phyloP scores from a whole-genome alignment of 2,888 invertebrate genomes.

The Bombyx huttoni region DNA sequence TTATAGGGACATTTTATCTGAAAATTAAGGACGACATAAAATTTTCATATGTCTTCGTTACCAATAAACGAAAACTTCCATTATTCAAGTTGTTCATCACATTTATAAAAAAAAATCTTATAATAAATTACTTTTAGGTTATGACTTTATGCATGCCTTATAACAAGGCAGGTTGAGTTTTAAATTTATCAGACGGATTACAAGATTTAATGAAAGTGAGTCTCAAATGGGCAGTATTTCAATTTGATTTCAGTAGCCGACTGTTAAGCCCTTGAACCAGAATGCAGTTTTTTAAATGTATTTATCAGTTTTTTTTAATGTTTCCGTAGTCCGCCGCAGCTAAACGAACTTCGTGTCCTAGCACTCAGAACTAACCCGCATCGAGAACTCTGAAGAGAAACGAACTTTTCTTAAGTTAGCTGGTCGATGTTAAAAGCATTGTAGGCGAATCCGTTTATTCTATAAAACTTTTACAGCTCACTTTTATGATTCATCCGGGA shows the following conservation, averaged over 20 bases:
- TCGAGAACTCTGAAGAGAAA: slow-evolving; percentile 14
- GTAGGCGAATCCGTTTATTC: slow-evolving; percentile 33
- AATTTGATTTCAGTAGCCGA: too few relatives aligned
- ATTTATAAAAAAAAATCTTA: too few relatives aligned
- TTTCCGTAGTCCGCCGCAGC: slow-evolving; percentile 1
- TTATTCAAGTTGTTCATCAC: slow-evolving; percentile 3
- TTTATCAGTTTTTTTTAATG: too few relatives aligned
- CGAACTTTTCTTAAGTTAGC: slow-evolving; percentile 25
- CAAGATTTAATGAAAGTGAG: too few relatives aligned
- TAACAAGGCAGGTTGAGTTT: too few relatives aligned
- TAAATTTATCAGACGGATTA: too few relatives aligned
- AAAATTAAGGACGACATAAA: slow-evolving; percentile 15
- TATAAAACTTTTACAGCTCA: slow-evolving; percentile 46
- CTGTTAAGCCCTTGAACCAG: too few relatives aligned
- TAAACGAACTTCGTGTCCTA: slow-evolving; percentile 8
- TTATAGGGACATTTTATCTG: slow-evolving; percentile 12
- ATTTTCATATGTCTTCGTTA: background rate
- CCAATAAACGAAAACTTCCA: background rate
- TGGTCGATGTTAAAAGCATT: slow-evolving; percentile 36
- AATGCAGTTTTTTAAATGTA: too few relatives aligned
- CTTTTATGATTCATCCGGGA: slow-evolving; percentile 32
- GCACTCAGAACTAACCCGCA: background rate
- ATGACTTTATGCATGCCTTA: too few relatives aligned
- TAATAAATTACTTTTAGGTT: too few relatives aligned
- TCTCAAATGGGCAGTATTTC: too few relatives aligned